phyloP scores from a whole-genome alignment of 2,113 vertebrate genomes.

The Corythornis vintsioides region DNA sequence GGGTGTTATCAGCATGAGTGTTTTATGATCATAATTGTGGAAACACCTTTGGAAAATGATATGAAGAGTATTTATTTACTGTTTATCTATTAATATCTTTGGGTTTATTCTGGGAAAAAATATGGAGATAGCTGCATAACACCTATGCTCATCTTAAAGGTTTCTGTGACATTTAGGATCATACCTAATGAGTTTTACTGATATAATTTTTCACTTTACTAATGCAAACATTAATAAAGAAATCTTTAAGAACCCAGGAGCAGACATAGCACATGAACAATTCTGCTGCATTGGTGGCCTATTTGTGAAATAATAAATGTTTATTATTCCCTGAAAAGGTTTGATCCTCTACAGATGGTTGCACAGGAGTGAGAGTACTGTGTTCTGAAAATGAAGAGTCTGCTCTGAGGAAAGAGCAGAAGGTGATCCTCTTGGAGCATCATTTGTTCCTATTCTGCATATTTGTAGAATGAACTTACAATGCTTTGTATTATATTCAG shows the following conservation, averaged over 20 bases:
- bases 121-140: background rate
- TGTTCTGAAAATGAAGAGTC: background rate
- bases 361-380: background rate
- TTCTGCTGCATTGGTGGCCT: background rate
- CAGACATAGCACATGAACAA: fast-evolving
- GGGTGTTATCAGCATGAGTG: background rate
- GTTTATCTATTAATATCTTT: background rate
- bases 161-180: background rate
- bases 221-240: background rate
- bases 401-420: background rate
- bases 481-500: background rate
- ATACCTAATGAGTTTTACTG: background rate
- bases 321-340: background rate
- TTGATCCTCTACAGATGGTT: background rate
- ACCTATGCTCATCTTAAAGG: background rate
- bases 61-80: background rate
- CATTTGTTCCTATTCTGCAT: background rate
- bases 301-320: background rate
- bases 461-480: background rate
- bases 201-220: background rate
- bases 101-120: fast-evolving
- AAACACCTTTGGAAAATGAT: background rate
- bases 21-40: background rate
- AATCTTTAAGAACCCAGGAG: background rate
- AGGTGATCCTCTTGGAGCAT: background rate